Evolutionary conservation across 2,888 invertebrate species (phyloP).

Genomic region (Ernsta delagoae): DNA sequence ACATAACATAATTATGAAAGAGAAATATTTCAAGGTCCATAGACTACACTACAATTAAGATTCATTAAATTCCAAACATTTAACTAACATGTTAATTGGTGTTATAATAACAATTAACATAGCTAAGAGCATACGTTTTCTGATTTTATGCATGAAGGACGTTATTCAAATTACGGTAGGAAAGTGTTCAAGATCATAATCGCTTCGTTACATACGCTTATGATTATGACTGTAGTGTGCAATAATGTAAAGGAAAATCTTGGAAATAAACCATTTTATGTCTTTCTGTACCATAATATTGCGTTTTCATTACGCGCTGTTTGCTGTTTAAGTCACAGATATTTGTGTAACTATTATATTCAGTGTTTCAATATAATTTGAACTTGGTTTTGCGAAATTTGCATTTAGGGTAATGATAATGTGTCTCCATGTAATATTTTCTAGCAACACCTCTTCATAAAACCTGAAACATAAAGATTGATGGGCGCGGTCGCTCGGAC

Average conservation of each 20-base stretch:
- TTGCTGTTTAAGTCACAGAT: background rate
- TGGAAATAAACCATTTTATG: constrained; percentile 38
- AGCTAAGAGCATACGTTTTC: constrained; percentile 9
- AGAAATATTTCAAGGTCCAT: background rate
- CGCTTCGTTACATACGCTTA: constrained; percentile 11
- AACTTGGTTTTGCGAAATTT: background rate
- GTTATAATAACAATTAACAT: constrained; percentile 2
- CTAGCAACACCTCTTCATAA: constrained; percentile 12
- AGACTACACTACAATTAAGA: background rate
- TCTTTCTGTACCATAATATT: constrained; percentile 1
- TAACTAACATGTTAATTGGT: constrained; percentile 1
- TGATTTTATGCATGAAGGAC: constrained; percentile 21
- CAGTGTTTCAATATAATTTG: background rate
- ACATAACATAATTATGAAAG: background rate
- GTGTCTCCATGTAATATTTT: background rate
- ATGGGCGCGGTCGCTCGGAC: constrained; percentile 54
- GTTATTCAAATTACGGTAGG: constrained; percentile 12
- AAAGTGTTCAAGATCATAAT: constrained; percentile 20
- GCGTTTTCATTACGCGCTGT: background rate
- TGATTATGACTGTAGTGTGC: background rate
- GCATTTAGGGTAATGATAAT: constrained; percentile 12
- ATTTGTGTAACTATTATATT: too few relatives aligned
- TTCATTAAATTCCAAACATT: background rate
- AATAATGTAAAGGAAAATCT: constrained; percentile 44
- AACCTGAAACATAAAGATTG: constrained; percentile 29